Percentiles rank a stretch among this genome's conserved stretches.
Evolutionary conservation across 2,888 invertebrate genomes (phyloP).

Genomic region (Noctua janthina): DNA sequence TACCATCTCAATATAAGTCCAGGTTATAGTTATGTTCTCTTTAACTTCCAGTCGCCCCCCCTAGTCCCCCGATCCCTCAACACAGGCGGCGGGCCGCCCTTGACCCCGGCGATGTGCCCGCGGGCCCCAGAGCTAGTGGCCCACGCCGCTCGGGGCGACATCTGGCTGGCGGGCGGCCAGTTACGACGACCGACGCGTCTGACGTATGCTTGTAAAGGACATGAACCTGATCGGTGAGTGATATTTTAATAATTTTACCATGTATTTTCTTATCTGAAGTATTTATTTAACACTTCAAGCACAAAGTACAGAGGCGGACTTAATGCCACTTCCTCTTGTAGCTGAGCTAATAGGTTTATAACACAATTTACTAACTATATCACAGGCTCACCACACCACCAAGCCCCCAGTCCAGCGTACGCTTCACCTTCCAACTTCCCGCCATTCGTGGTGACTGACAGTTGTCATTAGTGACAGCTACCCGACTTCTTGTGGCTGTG

Average conservation of each 20-base stretch:
- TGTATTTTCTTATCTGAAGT: too few relatives aligned
- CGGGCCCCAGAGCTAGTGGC: slow-evolving; percentile 94
- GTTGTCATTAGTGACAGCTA: too few relatives aligned
- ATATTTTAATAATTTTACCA: background rate
- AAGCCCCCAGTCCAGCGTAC: too few relatives aligned
- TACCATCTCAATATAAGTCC: background rate
- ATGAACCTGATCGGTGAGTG: slow-evolving; percentile 82
- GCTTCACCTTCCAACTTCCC: too few relatives aligned
- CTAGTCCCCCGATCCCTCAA: slow-evolving; percentile 84
- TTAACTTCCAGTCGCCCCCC: slow-evolving; percentile 78
- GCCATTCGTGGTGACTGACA: too few relatives aligned
- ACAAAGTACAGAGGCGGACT: too few relatives aligned
- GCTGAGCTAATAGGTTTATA: too few relatives aligned
- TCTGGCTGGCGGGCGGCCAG: slow-evolving; percentile 94
- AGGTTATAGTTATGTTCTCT: background rate
- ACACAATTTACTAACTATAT: too few relatives aligned
- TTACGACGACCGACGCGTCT: slow-evolving; percentile 81
- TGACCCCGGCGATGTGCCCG: slow-evolving; percentile 92
- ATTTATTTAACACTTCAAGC: too few relatives aligned
- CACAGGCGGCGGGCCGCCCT: slow-evolving; percentile 86
- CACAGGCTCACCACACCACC: too few relatives aligned
- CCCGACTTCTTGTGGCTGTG: too few relatives aligned
- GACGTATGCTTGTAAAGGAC: slow-evolving; percentile 85
- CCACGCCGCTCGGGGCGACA: slow-evolving; percentile 96
- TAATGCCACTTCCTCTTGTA: too few relatives aligned